These are phyloP conservation scores for Craseonycteris thonglongyai DNA, from an alignment of 2,113 vertebrate genomes.

Conservation along the genomic window DNA sequence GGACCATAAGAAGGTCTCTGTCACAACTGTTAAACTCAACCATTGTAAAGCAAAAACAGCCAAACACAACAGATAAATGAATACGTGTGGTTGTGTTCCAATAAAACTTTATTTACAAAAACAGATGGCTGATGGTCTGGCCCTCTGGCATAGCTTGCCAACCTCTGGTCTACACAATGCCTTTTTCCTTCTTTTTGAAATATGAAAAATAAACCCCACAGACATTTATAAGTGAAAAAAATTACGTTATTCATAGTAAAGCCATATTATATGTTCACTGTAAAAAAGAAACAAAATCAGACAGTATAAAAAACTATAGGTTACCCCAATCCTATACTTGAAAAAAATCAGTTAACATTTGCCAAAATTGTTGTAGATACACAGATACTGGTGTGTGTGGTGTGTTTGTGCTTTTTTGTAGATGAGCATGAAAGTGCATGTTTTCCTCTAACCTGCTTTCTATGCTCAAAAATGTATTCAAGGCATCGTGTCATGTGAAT, in stretches of 20 bases:
- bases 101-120: constrained; percentile 36
- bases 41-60: background rate
- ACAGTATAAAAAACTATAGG: background rate
- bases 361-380: background rate
- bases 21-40: background rate
- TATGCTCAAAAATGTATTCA: background rate
- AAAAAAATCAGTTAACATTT: constrained; percentile 32
- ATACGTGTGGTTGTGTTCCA: background rate
- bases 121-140: background rate
- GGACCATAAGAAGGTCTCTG: background rate
- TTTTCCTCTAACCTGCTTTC: background rate
- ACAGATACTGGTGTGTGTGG: background rate
- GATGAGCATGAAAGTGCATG: background rate
- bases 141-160: background rate
- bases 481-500: background rate
- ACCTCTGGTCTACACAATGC: background rate
- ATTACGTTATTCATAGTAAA: background rate
- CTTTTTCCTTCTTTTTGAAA: background rate
- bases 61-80: background rate
- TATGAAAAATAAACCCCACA: background rate
- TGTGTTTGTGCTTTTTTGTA: background rate
- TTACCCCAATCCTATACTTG: background rate
- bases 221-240: background rate
- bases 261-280: background rate
- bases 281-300: background rate